Evolutionary conservation across 1,140 invertebrate genomes (phyloP).

Genomic region (Drosophila ironensis): DNA sequence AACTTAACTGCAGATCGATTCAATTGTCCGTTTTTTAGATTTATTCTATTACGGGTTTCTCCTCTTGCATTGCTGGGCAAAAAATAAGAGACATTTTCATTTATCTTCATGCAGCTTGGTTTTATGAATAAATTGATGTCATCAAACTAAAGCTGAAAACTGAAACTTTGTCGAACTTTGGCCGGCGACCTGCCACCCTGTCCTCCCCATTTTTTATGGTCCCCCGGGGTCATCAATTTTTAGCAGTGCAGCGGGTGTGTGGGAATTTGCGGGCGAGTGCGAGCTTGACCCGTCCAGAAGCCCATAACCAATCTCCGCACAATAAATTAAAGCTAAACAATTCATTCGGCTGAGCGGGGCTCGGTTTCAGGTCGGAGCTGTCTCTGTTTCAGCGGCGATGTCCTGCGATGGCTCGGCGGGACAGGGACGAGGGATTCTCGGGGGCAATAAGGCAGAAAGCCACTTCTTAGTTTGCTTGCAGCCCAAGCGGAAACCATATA

Average conservation of each 20-base stretch:
- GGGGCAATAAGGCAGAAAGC: conserved; percentile 68
- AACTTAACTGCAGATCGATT: too few species aligned
- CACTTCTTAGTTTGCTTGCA: conserved; percentile 73
- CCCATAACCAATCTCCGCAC: conserved; percentile 48
- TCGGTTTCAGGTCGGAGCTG: conserved; percentile 28
- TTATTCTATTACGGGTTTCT: background rate
- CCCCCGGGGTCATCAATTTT: conserved; percentile 9
- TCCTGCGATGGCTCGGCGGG: background rate
- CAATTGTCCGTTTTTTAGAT: background rate
- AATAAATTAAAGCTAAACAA: conserved; percentile 76
- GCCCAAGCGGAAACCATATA: conserved; percentile 76
- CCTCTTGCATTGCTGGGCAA: background rate
- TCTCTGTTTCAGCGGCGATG: conserved; percentile 19
- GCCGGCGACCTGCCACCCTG: conserved; percentile 4
- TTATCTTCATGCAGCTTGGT: conserved; percentile 28
- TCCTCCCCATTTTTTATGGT: background rate
- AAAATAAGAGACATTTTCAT: conserved; percentile 11
- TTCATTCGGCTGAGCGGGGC: conserved; percentile 47
- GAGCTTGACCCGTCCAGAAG: conserved; percentile 19
- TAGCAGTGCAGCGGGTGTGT: conserved; percentile 3
- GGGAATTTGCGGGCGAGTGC: background rate
- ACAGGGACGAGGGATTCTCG: conserved; percentile 5
- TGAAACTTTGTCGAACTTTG: conserved; percentile 30
- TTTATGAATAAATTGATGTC: conserved; percentile 40
- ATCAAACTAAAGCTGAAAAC: conserved; percentile 23